Conservation (phyloP, 1,140 invertebrate species). For the Ips typographus region DNA sequence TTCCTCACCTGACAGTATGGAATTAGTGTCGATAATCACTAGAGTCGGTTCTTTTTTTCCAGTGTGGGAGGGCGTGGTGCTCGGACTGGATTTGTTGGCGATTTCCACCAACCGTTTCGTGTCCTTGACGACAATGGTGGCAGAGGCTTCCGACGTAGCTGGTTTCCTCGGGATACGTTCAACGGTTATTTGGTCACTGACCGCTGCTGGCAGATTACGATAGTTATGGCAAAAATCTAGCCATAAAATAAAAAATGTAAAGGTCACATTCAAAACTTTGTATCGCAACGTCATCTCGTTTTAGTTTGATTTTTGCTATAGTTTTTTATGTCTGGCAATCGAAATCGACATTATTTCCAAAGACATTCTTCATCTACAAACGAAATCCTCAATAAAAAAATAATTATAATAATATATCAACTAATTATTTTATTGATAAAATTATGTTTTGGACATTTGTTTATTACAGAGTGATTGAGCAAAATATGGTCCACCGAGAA, state of each 20-base stretch:
- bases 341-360: no score
- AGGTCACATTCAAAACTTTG: neutral
- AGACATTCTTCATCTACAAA: no score
- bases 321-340: no score
- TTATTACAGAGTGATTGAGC: no score
- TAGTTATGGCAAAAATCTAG: neutral
- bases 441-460: no score
- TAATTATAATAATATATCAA: no score
- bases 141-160: conserved; percentile 39
- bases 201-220: conserved; percentile 23
- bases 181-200: conserved; percentile 49
- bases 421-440: no score
- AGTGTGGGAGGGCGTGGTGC: conserved; percentile 42
- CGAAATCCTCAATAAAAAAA: no score
- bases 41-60: conserved; percentile 73
- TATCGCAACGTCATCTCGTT: no score
- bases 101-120: conserved; percentile 73
- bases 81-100: conserved; percentile 54
- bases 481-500: no score
- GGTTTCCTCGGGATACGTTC: conserved; percentile 39
- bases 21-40: conserved; percentile 78
- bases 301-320: no score
- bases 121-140: conserved; percentile 70
- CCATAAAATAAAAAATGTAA: neutral
- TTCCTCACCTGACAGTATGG: conserved; percentile 57